Percentiles rank a stretch among this genome's conserved stretches.
Evolutionary conservation across 2,113 vertebrate species (phyloP).

Genomic region (Sigmodon hispidus): DNA sequence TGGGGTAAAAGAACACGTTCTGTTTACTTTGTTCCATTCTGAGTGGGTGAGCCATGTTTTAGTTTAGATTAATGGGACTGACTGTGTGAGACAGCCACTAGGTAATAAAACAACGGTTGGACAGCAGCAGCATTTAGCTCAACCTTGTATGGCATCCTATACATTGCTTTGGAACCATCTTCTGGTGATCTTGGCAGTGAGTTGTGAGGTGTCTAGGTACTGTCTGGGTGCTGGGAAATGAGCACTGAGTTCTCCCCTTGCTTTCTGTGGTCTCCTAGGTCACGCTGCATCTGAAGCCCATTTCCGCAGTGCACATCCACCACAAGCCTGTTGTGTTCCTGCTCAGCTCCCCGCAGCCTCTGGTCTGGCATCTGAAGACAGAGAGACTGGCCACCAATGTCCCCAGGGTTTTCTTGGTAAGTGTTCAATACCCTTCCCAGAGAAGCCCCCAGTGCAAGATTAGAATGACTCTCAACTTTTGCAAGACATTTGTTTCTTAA

Average conservation of each 20-base stretch:
- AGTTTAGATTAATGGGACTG: neutral
- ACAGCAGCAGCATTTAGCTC: neutral
- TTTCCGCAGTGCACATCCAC: slow-evolving; percentile 93
- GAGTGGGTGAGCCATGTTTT: slow-evolving; percentile 41
- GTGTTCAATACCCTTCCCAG: slow-evolving; percentile 76
- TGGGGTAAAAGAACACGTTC: neutral
- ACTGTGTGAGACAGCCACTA: neutral
- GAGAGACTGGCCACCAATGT: slow-evolving; percentile 91
- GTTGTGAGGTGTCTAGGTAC: neutral
- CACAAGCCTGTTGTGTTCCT: slow-evolving; percentile 95
- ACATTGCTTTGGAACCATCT: neutral
- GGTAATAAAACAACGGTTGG: neutral
- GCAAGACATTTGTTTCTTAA: neutral
- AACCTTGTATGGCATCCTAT: neutral
- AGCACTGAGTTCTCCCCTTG: neutral
- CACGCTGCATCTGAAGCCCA: slow-evolving; percentile 93
- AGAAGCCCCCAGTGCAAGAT: neutral
- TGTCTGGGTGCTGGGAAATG: neutral
- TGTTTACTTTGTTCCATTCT: slow-evolving; percentile 44
- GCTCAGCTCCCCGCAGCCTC: slow-evolving; percentile 92
- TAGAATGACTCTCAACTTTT: slow-evolving; percentile 20
- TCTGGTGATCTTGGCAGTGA: neutral
- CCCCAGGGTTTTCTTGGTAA: slow-evolving; percentile 93
- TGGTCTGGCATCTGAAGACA: slow-evolving; percentile 93
- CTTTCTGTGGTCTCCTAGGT: slow-evolving; percentile 84